Conservation (phyloP, 1,140 invertebrate genomes). For the Trachymyrmex cornetzi region DNA sequence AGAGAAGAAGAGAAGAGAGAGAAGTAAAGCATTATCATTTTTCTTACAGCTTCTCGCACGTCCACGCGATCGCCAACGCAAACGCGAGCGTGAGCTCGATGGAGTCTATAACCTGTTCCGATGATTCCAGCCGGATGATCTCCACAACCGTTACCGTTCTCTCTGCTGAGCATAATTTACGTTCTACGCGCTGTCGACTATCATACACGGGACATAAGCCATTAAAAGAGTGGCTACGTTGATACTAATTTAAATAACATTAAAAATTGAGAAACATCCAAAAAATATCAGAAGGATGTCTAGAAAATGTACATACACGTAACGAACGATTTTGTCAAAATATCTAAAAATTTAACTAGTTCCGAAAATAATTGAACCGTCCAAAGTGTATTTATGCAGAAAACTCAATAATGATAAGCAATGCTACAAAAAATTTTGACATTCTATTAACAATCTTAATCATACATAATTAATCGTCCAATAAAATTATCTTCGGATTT, state of each 20-base stretch:
- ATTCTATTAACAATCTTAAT: no score
- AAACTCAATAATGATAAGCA: no score
- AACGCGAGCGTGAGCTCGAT: constrained; percentile 25
- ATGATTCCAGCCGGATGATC: constrained; percentile 76
- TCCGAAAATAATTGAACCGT: no score
- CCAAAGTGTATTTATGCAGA: no score
- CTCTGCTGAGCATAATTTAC: constrained; percentile 73
- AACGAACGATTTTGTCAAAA: no score
- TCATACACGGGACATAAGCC: constrained; percentile 40
- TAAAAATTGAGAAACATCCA: not conserved
- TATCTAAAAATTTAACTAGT: no score
- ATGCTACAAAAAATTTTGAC: no score
- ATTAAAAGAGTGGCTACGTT: constrained; percentile 61
- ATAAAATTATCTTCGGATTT: no score
- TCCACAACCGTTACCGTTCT: constrained; percentile 82
- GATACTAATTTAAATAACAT: constrained; percentile 43
- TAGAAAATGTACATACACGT: not conserved
- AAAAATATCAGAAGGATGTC: not conserved
- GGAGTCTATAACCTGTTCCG: constrained; percentile 74
- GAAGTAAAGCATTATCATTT: constrained; percentile 41
- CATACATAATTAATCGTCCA: no score
- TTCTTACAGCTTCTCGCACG: constrained; percentile 24
- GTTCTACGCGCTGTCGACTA: constrained; percentile 62
- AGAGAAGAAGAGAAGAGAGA: not conserved
- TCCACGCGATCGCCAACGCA: constrained; percentile 43